These are phyloP conservation scores for Drosophila flavopinicola DNA, from an alignment of 2,888 invertebrate genomes.

Conservation along the genomic window DNA sequence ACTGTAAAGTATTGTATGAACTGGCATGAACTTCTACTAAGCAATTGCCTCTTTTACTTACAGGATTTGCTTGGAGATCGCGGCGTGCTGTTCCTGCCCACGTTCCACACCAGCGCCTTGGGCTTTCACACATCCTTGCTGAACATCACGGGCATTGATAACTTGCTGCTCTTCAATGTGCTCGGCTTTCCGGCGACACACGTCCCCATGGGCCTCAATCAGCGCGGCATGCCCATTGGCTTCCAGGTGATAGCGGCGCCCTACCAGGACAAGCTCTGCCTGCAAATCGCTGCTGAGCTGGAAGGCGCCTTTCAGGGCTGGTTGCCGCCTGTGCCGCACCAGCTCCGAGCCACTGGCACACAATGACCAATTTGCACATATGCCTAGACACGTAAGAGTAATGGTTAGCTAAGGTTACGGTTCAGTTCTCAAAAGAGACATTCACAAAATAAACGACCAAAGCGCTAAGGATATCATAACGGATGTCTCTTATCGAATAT, in stretches of 20 bases:
- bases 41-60: not conserved
- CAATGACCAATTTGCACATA: not conserved
- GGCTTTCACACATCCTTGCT: conserved; percentile 88
- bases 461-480: not conserved
- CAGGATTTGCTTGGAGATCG: conserved; percentile 86
- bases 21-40: no score
- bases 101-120: conserved; percentile 88
- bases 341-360: conserved; percentile 10
- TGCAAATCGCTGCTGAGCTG: conserved; percentile 92
- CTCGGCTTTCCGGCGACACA: conserved; percentile 91
- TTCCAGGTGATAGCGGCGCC: conserved; percentile 91
- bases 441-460: conserved; percentile 16
- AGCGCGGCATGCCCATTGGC: conserved; percentile 88
- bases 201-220: conserved; percentile 88
- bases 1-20: conserved; percentile 44
- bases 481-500: conserved; percentile 1
- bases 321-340: conserved; percentile 85
- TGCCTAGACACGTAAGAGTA: conserved; percentile 8
- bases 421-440: conserved; percentile 9
- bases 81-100: conserved; percentile 91
- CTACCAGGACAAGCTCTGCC: conserved; percentile 91
- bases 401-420: conserved; percentile 50
- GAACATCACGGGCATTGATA: conserved; percentile 81
- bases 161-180: conserved; percentile 83
- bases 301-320: conserved; percentile 93